Evolutionary conservation across 1,140 invertebrate species (phyloP).

Genomic region (Formica exsecta): DNA sequence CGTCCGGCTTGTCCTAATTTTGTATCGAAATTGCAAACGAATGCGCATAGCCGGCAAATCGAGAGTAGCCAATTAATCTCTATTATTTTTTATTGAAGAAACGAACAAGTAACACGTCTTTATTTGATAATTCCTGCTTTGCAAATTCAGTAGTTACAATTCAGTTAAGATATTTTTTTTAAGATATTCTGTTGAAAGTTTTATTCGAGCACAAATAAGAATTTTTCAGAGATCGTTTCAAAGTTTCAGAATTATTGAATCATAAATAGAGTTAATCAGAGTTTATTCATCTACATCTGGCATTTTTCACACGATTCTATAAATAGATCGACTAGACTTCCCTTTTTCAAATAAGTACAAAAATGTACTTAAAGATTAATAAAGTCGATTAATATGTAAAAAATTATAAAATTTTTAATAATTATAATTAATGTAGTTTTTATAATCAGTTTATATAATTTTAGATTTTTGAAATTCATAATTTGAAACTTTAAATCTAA

Average conservation of each 20-base stretch:
- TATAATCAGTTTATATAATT: not conserved
- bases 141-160: not conserved
- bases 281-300: not conserved
- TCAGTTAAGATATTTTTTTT: not conserved
- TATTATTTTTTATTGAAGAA: slow-evolving; percentile 2
- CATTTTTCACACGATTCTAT: not conserved
- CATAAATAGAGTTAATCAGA: not conserved
- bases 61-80: not conserved
- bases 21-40: not conserved
- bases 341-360: not conserved
- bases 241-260: not conserved
- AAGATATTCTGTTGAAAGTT: not conserved
- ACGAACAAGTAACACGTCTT: not conserved
- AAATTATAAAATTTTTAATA: not conserved
- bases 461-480: not conserved
- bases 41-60: not conserved
- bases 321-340: slow-evolving; percentile 1
- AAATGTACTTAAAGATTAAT: slow-evolving; percentile 1
- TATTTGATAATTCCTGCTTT: not conserved
- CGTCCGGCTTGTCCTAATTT: not conserved
- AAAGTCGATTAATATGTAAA: not conserved
- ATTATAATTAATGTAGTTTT: not conserved
- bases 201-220: not conserved
- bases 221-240: not conserved
- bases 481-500: not conserved